These are phyloP conservation scores for Austrolebias charrua DNA, from an alignment of 2,797 vertebrate species.

Conservation along the genomic window DNA sequence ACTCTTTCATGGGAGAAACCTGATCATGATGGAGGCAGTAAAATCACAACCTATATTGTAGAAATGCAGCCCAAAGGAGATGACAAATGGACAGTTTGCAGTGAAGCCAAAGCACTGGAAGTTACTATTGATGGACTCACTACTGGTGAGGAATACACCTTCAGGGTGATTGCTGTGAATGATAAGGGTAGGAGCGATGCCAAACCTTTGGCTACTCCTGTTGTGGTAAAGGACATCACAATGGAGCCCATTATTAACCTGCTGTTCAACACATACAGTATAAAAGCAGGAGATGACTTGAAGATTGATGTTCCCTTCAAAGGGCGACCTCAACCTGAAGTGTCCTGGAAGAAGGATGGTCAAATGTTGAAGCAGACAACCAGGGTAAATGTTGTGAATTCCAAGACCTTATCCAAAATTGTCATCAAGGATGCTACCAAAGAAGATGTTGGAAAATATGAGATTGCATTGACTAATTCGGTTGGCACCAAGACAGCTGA, in stretches of 20 bases:
- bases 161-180: conserved; percentile 92
- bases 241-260: conserved; percentile 88
- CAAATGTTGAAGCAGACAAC: conserved; percentile 91
- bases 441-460: conserved; percentile 94
- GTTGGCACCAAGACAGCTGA: conserved; percentile 84
- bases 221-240: conserved; percentile 92
- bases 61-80: conserved; percentile 97
- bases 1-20: conserved; percentile 97
- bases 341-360: conserved; percentile 93
- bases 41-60: conserved; percentile 91
- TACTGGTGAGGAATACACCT: conserved; percentile 93
- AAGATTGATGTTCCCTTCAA: conserved; percentile 93
- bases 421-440: conserved; percentile 91
- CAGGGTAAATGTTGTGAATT: conserved; percentile 89
- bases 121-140: conserved; percentile 87
- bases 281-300: conserved; percentile 94
- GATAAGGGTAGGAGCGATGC: conserved; percentile 97
- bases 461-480: conserved; percentile 87
- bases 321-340: conserved; percentile 89
- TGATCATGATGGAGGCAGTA: conserved; percentile 96
- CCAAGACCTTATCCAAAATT: conserved; percentile 88
- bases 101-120: conserved; percentile 91
- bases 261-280: conserved; percentile 89
- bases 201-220: conserved; percentile 87
- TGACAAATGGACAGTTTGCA: conserved; percentile 92